Evolutionary conservation across 2,888 invertebrate species (phyloP).

Genomic region (Pachycephus smyrnensis): DNA sequence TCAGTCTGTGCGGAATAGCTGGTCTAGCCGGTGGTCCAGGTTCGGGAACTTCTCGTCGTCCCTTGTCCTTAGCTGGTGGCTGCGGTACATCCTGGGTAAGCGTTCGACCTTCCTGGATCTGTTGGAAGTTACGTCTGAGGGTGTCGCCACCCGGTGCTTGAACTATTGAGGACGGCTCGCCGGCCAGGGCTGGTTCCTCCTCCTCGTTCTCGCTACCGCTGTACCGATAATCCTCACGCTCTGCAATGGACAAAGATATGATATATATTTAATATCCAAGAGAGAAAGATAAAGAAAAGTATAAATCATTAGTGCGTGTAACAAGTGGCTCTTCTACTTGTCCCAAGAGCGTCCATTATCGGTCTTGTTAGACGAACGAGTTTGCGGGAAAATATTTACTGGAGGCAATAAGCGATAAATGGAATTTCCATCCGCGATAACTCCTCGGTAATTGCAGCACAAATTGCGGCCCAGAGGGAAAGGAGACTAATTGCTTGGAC

Average conservation of each 20-base stretch:
- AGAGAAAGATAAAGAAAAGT: conserved; percentile 2
- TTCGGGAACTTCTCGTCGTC: conserved; percentile 74
- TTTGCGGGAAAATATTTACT: not conserved
- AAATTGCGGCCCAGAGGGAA: not conserved
- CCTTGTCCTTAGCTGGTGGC: conserved; percentile 51
- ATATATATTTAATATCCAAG: not conserved
- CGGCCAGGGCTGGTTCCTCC: conserved; percentile 90
- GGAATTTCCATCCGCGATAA: not conserved
- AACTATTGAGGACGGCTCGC: conserved; percentile 95
- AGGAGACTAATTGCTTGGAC: not conserved
- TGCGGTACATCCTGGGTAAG: conserved; percentile 70
- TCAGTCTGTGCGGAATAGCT: conserved; percentile 90
- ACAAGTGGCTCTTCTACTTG: not conserved
- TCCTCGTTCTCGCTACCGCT: conserved; percentile 98
- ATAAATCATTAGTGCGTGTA: not conserved
- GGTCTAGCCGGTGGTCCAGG: conserved; percentile 91
- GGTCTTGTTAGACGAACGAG: not conserved
- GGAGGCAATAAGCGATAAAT: not conserved
- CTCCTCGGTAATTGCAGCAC: not conserved
- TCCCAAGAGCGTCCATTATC: not conserved
- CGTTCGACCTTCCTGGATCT: conserved; percentile 88
- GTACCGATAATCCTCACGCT: conserved; percentile 75
- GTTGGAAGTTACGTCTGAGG: conserved; percentile 96
- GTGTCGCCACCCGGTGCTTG: conserved; percentile 94
- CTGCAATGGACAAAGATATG: conserved; percentile 41